phyloP scores from a whole-genome alignment of 2,113 vertebrate genomes.

The Buteo buteo region DNA sequence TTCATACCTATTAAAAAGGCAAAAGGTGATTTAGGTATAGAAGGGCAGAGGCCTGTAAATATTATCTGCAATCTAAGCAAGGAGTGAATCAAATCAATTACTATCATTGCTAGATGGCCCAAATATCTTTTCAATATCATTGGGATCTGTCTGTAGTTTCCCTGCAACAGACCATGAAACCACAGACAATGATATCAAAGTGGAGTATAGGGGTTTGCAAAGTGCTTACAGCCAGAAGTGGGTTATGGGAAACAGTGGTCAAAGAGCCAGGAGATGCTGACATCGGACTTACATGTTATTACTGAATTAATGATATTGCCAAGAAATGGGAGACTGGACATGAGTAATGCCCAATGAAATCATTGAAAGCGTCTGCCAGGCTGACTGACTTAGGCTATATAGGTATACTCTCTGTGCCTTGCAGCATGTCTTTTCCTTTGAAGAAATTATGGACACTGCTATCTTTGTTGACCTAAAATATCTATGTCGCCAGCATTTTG shows the following conservation, averaged over 20 bases:
- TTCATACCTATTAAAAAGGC: not conserved
- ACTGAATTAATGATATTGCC: not conserved
- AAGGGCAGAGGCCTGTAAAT: not conserved
- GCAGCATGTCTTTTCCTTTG: not conserved
- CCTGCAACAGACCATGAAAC: not conserved
- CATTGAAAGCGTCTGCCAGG: not conserved
- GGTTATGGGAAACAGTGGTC: not conserved
- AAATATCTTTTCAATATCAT: not conserved
- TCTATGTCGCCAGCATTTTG: not conserved
- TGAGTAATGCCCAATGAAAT: not conserved
- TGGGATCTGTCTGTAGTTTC: not conserved
- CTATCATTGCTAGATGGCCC: not conserved
- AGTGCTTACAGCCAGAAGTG: not conserved
- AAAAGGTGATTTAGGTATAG: not conserved
- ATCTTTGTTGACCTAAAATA: not conserved
- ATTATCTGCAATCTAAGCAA: not conserved
- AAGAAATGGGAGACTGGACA: not conserved
- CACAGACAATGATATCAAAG: not conserved
- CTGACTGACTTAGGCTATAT: not conserved
- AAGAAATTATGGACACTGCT: not conserved
- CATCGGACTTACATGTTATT: rapidly evolving
- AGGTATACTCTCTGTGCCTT: not conserved
- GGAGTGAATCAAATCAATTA: not conserved
- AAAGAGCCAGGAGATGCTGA: not conserved
- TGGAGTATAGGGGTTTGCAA: not conserved